Conservation (phyloP, 2,113 vertebrate species). For the Phycodurus eques region DNA sequence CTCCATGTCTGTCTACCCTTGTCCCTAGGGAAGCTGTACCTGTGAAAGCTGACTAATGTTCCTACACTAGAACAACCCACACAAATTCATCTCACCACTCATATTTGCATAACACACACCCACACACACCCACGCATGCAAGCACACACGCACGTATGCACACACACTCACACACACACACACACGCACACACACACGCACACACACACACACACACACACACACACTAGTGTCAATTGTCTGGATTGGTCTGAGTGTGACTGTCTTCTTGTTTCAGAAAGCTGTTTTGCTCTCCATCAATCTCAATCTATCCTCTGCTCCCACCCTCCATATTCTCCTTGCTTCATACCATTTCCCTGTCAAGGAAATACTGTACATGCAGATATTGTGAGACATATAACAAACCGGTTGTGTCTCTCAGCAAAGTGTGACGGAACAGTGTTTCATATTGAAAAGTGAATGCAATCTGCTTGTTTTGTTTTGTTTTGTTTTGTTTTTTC, state of each 20-base stretch:
- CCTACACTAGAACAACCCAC: conserved; percentile 51
- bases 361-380: conserved; percentile 30
- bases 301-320: conserved; percentile 22
- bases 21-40: conserved; percentile 62
- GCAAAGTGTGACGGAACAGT: conserved; percentile 35
- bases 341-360: conserved; percentile 19
- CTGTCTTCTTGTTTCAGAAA: conserved; percentile 30
- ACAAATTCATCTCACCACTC: conserved; percentile 44
- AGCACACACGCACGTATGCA: neutral
- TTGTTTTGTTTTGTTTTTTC: neutral
- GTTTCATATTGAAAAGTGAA: conserved; percentile 40
- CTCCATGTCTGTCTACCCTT: conserved; percentile 49
- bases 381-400: conserved; percentile 23
- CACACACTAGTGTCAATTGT: conserved; percentile 29
- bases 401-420: conserved; percentile 32
- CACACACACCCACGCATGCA: neutral
- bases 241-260: conserved; percentile 30
- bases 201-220: conserved; percentile 10
- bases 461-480: conserved; percentile 21
- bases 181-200: conserved; percentile 1
- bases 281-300: conserved; percentile 39
- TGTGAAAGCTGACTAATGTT: conserved; percentile 58
- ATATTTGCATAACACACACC: conserved; percentile 44
- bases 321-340: conserved; percentile 10
- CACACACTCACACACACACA: conserved; percentile 8